Base-by-base conservation (phyloP, 2,113 vertebrate species). In the Cichladusa arquata region DNA sequence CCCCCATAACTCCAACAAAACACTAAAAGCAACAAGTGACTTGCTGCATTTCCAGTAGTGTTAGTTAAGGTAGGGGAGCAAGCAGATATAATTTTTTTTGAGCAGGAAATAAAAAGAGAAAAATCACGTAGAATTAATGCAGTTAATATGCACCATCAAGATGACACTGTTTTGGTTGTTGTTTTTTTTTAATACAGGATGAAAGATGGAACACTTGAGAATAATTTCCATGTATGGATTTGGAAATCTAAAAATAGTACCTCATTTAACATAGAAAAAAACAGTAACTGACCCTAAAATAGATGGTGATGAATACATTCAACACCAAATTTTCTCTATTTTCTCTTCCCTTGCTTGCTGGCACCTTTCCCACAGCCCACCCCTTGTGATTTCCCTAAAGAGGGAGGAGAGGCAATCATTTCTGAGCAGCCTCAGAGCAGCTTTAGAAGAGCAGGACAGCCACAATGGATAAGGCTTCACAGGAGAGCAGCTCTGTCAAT, bases 201-300 rank as follows among this genome's bases (percentile, higher is more conserved):
- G 66, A 96, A 94, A 91, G 79, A 57, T 42, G 34, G 33, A 95
- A 65, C 76, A 86, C 60, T 92, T 81, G n/a, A 90, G 83, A 95
- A 94, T 87, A 86, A 93, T 96, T 95, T 95, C 85, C 47, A 70
- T 80, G 58, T 81, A 92, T 69, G 36, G 70, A 92, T 92, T 81
- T 93, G 18, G 62, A 92, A 89, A 48, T 45, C 92, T 94, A 97
- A 96, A 97, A 96, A 95, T 95, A 95, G 77, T 54, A 72, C 24
- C 29, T 91, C 36, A 84, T 89, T 91, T 91, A 89, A 82, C n/a
- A 48, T 8, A 67, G n/a, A 22, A 84, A 72, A 57, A 64, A 38
- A 4, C 44, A 67, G 90, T 62, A 96, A 95, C 69, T 93, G 47
- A 78, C 89, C 86, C 48, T 88, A 77, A 86, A 94, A 93, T 85